These are phyloP conservation scores for Nebria salina DNA, from an alignment of 2,888 invertebrate species.

Conservation along the genomic window DNA sequence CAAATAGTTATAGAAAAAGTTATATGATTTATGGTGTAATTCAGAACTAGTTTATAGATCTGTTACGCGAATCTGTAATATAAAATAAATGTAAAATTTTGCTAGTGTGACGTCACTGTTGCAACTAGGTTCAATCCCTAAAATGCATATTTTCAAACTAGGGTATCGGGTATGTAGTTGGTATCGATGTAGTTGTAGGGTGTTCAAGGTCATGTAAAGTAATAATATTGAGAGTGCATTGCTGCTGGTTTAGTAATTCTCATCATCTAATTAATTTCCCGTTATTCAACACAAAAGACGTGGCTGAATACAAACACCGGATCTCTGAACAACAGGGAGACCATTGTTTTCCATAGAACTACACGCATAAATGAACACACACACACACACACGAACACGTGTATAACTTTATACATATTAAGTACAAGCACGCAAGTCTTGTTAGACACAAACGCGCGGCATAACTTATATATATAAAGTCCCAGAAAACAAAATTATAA, in stretches of 20 bases:
- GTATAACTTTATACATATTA: constrained; percentile 1
- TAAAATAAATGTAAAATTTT: too few species aligned
- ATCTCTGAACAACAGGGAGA: constrained; percentile 26
- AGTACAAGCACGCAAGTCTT: neutral
- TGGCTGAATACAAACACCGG: constrained; percentile 35
- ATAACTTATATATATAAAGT: constrained; percentile 4
- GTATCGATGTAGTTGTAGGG: neutral
- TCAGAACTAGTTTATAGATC: too few species aligned
- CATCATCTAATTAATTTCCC: constrained; percentile 39
- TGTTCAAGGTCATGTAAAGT: neutral
- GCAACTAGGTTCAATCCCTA: too few species aligned
- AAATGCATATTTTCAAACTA: too few species aligned
- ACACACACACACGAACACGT: neutral
- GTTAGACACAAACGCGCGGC: neutral
- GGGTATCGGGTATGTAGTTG: too few species aligned
- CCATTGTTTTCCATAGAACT: constrained; percentile 31
- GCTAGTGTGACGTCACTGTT: too few species aligned
- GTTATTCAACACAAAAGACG: constrained; percentile 38
- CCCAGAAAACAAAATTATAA: neutral
- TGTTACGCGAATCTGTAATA: too few species aligned
- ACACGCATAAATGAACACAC: constrained; percentile 17
- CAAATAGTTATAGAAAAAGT: too few species aligned
- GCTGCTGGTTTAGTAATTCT: constrained; percentile 24
- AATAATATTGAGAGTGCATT: neutral
- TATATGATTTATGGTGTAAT: too few species aligned